Conservation (phyloP, 2,113 vertebrate species). For the Hemiscyllium ocellatum region DNA sequence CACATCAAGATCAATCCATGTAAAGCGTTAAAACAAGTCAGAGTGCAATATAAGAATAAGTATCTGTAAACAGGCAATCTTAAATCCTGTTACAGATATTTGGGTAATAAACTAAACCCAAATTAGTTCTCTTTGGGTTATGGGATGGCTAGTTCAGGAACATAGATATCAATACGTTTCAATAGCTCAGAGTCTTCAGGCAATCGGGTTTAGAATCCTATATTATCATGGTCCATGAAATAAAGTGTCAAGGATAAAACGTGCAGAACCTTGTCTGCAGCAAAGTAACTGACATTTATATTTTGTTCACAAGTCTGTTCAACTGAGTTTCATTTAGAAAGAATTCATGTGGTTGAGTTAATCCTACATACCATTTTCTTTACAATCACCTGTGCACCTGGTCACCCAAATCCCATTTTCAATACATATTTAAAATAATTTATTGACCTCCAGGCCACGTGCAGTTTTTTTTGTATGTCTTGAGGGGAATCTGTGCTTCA, state of each 20-base stretch:
- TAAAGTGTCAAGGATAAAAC: background rate
- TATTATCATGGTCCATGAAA: background rate
- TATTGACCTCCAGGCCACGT: no score
- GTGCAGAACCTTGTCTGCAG: background rate
- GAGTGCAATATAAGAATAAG: background rate
- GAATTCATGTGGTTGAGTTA: background rate
- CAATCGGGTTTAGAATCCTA: background rate
- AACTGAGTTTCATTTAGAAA: background rate
- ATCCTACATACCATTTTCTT: background rate
- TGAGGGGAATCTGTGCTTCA: no score
- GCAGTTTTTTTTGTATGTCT: no score
- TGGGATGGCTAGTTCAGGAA: background rate
- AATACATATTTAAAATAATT: no score
- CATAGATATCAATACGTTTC: background rate
- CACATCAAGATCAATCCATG: background rate
- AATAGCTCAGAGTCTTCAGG: background rate
- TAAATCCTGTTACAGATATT: background rate
- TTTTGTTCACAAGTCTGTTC: background rate
- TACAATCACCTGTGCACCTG: no score
- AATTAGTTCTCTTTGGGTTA: background rate
- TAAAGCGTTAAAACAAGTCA: background rate
- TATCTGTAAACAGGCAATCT: background rate
- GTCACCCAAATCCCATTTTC: no score
- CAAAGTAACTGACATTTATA: background rate
- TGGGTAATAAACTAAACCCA: background rate